These are phyloP conservation scores for Fistularia tabacaria DNA, from an alignment of 2,797 vertebrate genomes.

Conservation along the genomic window DNA sequence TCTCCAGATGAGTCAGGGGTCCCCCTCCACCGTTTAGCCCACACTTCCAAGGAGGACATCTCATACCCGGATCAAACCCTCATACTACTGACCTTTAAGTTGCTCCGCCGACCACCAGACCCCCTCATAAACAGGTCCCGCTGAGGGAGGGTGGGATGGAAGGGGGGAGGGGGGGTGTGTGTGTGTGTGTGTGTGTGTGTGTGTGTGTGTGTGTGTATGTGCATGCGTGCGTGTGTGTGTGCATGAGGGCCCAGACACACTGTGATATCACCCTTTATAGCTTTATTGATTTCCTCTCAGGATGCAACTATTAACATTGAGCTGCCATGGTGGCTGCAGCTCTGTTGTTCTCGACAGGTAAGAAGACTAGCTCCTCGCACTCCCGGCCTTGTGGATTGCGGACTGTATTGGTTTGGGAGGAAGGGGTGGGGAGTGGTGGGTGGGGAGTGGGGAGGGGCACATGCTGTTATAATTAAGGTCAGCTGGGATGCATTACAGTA, in stretches of 20 bases:
- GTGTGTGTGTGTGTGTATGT: conserved; percentile 53
- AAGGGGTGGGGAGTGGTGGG: conserved; percentile 1
- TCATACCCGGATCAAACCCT: conserved; percentile 68
- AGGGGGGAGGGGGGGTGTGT: conserved; percentile 6
- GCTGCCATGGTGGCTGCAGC: conserved; percentile 60
- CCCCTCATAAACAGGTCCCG: conserved; percentile 62
- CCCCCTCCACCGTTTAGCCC: conserved; percentile 53
- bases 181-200: conserved; percentile 50
- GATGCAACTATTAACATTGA: conserved; percentile 81
- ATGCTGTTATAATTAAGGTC: conserved; percentile 85
- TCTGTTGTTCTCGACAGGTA: conserved; percentile 75
- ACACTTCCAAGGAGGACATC: conserved; percentile 46
- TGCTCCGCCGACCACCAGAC: conserved; percentile 49
- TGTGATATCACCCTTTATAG: conserved; percentile 81
- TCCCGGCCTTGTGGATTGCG: conserved; percentile 54
- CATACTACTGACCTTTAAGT: conserved; percentile 60
- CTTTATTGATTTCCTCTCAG: conserved; percentile 82
- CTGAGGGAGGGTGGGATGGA: conserved; percentile 19
- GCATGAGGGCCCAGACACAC: conserved; percentile 60
- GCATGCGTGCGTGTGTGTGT: conserved; percentile 43
- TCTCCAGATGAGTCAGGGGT: conserved; percentile 61
- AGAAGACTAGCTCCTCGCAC: conserved; percentile 63
- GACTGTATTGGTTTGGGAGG: not conserved
- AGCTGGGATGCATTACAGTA: conserved; percentile 83
- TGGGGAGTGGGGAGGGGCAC: conserved; percentile 36